phyloP scores from a whole-genome alignment of 2,888 invertebrate genomes.

The Hirtodrosophila cameraria region DNA sequence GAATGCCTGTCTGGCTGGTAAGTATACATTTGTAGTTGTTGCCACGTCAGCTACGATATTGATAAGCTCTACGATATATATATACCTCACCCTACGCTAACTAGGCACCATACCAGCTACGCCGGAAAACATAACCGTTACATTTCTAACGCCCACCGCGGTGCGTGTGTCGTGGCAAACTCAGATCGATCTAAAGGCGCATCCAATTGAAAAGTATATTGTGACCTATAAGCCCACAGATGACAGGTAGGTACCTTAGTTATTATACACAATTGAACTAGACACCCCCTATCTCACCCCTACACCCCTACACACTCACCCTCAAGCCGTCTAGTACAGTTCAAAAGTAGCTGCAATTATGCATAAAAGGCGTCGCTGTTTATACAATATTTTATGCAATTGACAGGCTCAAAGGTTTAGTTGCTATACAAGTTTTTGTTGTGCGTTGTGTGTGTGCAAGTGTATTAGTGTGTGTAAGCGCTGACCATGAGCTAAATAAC shows the following conservation, averaged over 20 bases:
- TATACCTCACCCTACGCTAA: not conserved
- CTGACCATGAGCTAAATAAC: conserved; percentile 75
- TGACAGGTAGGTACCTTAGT: conserved; percentile 89
- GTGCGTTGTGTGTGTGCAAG: conserved; percentile 3
- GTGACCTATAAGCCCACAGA: conserved; percentile 95
- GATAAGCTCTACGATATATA: no score
- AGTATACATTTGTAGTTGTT: conserved; percentile 59
- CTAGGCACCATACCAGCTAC: conserved; percentile 91
- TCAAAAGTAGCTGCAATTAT: conserved; percentile 47
- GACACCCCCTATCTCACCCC: not conserved
- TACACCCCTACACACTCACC: not conserved
- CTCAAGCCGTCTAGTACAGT: not conserved
- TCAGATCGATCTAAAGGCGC: conserved; percentile 87
- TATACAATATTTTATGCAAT: conserved; percentile 65
- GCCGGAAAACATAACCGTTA: conserved; percentile 95
- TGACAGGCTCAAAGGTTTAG: conserved; percentile 60
- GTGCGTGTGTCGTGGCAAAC: conserved; percentile 95
- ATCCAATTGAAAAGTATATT: conserved; percentile 92
- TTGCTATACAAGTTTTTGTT: no score
- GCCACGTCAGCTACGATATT: not conserved
- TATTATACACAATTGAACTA: conserved; percentile 26
- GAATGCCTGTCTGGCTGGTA: conserved; percentile 84
- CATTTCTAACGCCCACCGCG: conserved; percentile 93
- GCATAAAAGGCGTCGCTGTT: conserved; percentile 37
- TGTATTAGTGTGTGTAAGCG: conserved; percentile 28